Evolutionary conservation across 2,888 invertebrate genomes (phyloP), one percentile per base, ranked within the genome.

Genomic region (Drosophila vallismaia): DNA sequence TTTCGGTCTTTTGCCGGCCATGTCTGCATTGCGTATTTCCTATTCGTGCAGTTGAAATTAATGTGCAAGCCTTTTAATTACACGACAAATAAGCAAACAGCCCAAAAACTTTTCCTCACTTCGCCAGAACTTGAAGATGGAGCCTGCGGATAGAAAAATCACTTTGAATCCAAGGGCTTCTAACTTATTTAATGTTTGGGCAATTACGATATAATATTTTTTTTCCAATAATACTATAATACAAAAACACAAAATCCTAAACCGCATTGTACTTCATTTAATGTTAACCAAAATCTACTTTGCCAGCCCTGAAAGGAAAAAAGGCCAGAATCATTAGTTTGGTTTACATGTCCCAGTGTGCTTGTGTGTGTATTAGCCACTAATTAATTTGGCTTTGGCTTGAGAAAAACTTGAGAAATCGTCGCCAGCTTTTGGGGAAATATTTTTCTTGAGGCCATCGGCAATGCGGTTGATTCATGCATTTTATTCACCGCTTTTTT

Each of bases 51-150:
- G 76, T 73, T 55, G 69, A 77, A 85, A 83, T 83, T 82, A 83
- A 83, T 83, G 83, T 76, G 79, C 85, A 64, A 71, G 85, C 79
- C 85, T 85, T 83, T 85, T 83, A 83, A 83, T 83, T 83, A 79
- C 74, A 76, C 76, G 77, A 81, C 77, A 85, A 83, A 83, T 76
- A 81, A 86, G 85, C 78, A 85, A 81, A 80, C 84, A 83, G 71
- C 58, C 66, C 53, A 71, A 80, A 80, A 81, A 50, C 67, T 86
- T 82, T 80, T 54, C 63, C 50, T 24, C 64, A 54, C 63, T 63
- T 72, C 51, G 54, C 38, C 24, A 55, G 45, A 70, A 63, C 64
- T 72, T 72, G 40, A 40, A 72, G 54, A 72, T 40, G 63, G 40
- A 70, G 50, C n/a, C 33, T 33, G 54, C 52, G 14, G 26, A 10